phyloP scores from a whole-genome alignment of 2,888 invertebrate genomes.

The Drosophila peninsularis region DNA sequence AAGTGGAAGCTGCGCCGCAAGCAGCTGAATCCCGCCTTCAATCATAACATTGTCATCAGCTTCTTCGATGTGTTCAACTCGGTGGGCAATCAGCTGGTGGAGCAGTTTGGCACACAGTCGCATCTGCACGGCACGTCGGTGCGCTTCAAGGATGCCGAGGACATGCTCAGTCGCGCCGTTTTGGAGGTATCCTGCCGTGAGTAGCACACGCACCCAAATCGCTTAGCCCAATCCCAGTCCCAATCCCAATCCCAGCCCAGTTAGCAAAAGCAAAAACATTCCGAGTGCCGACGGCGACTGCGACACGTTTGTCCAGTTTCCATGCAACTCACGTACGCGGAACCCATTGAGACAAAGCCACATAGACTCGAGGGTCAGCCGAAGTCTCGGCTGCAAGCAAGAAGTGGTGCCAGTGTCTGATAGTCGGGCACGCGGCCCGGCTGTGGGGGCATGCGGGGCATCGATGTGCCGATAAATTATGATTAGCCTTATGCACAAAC shows the following conservation, averaged over 20 bases:
- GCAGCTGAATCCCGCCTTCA: slow-evolving; percentile 83
- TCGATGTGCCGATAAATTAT: slow-evolving; percentile 37
- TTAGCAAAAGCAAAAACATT: neutral
- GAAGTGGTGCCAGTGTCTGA: neutral
- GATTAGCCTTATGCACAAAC: slow-evolving; percentile 28
- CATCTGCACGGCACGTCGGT: slow-evolving; percentile 63
- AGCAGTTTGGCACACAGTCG: slow-evolving; percentile 62
- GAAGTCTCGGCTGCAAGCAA: slow-evolving; percentile 5
- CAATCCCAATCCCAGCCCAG: neutral
- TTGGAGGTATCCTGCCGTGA: slow-evolving; percentile 82
- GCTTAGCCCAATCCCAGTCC: neutral
- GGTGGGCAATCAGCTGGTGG: slow-evolving; percentile 77
- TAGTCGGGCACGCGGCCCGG: no score
- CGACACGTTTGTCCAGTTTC: slow-evolving; percentile 69
- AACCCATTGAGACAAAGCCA: slow-evolving; percentile 35
- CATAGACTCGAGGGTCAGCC: slow-evolving; percentile 12
- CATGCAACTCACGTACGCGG: slow-evolving; percentile 72
- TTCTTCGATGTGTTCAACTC: slow-evolving; percentile 81
- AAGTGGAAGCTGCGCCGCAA: slow-evolving; percentile 82
- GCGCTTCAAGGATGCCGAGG: slow-evolving; percentile 78
- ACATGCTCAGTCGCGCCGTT: slow-evolving; percentile 82
- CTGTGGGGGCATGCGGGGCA: neutral
- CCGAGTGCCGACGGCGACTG: slow-evolving; percentile 11
- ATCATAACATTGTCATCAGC: slow-evolving; percentile 78
- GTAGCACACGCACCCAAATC: slow-evolving; percentile 36